These are phyloP conservation scores for Procambarus virginalis DNA, from an alignment of 1,140 invertebrate genomes.

Conservation along the genomic window DNA sequence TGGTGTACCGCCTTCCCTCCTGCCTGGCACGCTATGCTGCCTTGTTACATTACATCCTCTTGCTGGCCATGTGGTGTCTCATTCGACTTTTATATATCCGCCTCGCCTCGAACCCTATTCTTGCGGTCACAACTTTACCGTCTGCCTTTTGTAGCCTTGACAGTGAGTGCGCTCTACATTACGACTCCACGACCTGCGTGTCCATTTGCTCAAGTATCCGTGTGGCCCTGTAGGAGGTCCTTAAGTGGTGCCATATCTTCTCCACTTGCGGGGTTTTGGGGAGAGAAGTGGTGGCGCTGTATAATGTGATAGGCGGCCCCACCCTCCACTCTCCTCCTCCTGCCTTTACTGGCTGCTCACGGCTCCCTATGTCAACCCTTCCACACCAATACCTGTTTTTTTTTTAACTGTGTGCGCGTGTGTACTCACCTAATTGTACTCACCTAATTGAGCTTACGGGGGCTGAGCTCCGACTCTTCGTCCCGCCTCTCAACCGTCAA, in stretches of 20 bases:
- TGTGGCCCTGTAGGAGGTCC: neutral
- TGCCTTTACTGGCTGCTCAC: too few relatives aligned
- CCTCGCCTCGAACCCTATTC: neutral
- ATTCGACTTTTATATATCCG: neutral
- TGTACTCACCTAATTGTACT: too few relatives aligned
- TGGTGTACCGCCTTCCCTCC: neutral
- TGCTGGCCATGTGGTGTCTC: neutral
- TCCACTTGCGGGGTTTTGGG: neutral
- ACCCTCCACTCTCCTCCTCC: too few relatives aligned
- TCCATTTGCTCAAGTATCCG: neutral
- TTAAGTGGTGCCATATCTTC: neutral
- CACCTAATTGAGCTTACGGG: too few relatives aligned
- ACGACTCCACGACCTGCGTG: neutral
- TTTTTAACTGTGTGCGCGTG: too few relatives aligned
- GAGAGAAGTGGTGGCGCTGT: neutral
- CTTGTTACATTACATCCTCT: neutral
- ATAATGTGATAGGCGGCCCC: neutral
- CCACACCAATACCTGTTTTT: too few relatives aligned
- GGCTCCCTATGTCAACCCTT: too few relatives aligned
- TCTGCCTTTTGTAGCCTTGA: neutral
- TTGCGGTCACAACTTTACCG: neutral
- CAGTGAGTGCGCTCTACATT: neutral
- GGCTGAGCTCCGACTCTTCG: too few relatives aligned
- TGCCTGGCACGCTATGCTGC: neutral
- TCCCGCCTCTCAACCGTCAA: too few relatives aligned